These are phyloP conservation scores for Rambutsinella grinnellia DNA, from an alignment of 2,888 invertebrate species.

Conservation along the genomic window DNA sequence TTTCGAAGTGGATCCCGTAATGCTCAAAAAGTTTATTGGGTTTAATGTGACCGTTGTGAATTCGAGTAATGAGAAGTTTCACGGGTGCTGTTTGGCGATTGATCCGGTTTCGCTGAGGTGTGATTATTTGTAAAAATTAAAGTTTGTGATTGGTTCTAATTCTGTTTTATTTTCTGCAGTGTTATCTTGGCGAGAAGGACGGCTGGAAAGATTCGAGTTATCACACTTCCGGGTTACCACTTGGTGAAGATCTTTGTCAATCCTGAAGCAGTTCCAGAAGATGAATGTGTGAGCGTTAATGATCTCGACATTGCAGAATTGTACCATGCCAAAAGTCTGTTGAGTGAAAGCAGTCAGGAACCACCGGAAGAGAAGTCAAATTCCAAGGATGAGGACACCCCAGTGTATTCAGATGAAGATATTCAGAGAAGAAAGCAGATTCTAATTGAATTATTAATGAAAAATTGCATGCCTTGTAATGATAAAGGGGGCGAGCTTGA, in stretches of 20 bases:
- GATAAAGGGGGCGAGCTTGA: slow-evolving; percentile 24
- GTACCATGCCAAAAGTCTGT: slow-evolving; percentile 29
- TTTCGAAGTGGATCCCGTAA: slow-evolving; percentile 31
- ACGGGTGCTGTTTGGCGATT: slow-evolving; percentile 44
- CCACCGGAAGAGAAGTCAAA: background rate
- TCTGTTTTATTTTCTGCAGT: slow-evolving; percentile 16
- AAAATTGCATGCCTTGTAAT: slow-evolving; percentile 37
- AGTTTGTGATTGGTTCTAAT: background rate
- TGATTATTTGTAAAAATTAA: background rate
- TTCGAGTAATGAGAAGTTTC: slow-evolving; percentile 21
- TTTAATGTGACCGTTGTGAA: slow-evolving; percentile 30
- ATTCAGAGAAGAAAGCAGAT: slow-evolving; percentile 23
- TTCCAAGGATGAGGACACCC: background rate
- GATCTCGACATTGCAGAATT: slow-evolving; percentile 37
- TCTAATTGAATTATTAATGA: slow-evolving; percentile 11
- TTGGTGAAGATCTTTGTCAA: slow-evolving; percentile 18
- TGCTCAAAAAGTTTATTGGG: slow-evolving; percentile 38
- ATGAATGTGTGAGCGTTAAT: slow-evolving; percentile 30
- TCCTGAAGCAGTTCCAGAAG: background rate
- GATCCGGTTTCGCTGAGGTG: slow-evolving; percentile 50
- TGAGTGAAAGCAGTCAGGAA: slow-evolving; percentile 6
- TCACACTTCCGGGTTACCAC: slow-evolving; percentile 32
- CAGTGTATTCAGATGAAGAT: background rate
- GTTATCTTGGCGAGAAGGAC: slow-evolving; percentile 35
- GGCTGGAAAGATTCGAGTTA: slow-evolving; percentile 10